Evolutionary conservation across 2,113 vertebrate species (phyloP).

Genomic region (Mola mola): DNA sequence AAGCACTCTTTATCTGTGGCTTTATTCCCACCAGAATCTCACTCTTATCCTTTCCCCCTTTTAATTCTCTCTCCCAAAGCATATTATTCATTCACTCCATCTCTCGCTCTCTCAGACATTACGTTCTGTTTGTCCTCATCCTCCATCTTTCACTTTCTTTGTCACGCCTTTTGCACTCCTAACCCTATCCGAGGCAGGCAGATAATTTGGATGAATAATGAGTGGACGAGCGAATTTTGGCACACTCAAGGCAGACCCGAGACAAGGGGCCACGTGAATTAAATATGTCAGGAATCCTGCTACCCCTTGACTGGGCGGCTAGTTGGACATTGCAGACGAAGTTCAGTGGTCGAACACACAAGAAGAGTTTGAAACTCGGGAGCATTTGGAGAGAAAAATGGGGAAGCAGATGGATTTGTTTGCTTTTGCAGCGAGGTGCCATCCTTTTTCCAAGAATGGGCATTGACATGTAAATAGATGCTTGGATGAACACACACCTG

Average conservation of each 20-base stretch:
- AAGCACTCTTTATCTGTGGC: conserved; percentile 18
- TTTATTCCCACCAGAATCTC: conserved; percentile 2
- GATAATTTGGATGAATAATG: conserved; percentile 40
- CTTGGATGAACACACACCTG: not conserved
- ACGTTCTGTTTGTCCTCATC: conserved; percentile 18
- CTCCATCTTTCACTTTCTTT: conserved; percentile 23
- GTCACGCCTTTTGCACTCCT: conserved; percentile 24
- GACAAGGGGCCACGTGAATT: conserved; percentile 50
- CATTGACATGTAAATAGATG: conserved; percentile 13
- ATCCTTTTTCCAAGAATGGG: conserved; percentile 20
- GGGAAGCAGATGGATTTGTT: conserved; percentile 47
- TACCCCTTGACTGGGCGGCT: conserved; percentile 16
- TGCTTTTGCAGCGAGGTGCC: conserved; percentile 18
- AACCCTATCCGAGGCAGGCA: conserved; percentile 23
- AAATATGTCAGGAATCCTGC: conserved; percentile 57
- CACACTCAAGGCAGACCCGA: conserved; percentile 27
- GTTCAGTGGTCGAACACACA: conserved; percentile 10
- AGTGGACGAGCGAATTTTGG: conserved; percentile 48
- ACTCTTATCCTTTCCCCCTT: not conserved
- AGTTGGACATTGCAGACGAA: conserved; percentile 7
- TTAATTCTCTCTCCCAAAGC: conserved; percentile 22
- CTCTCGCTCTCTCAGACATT: not conserved
- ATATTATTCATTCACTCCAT: conserved; percentile 4
- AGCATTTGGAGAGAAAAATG: not conserved
- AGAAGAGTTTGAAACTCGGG: conserved; percentile 9